phyloP scores from a whole-genome alignment of 2,797 vertebrate genomes.

The Selene dorsalis region DNA sequence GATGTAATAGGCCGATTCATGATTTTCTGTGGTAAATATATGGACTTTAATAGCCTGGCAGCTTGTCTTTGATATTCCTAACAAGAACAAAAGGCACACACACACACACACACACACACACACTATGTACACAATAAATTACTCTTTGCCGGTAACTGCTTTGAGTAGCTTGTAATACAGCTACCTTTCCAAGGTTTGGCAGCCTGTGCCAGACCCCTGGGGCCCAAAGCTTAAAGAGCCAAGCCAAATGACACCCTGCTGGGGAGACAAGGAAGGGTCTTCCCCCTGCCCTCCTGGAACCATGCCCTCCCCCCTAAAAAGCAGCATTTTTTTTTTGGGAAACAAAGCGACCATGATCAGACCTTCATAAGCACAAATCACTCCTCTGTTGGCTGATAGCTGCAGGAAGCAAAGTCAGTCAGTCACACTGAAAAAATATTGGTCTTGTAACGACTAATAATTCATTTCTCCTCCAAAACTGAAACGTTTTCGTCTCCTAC shows the following conservation, averaged over 20 bases:
- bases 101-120: slow-evolving; percentile 23
- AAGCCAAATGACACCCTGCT: slow-evolving; percentile 73
- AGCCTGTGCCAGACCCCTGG: slow-evolving; percentile 54
- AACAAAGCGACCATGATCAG: slow-evolving; percentile 26
- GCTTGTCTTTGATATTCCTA: slow-evolving; percentile 53
- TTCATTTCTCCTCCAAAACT: neutral
- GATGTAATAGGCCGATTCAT: neutral
- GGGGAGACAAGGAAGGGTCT: slow-evolving; percentile 52
- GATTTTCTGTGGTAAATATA: slow-evolving; percentile 21
- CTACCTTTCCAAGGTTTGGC: slow-evolving; percentile 65
- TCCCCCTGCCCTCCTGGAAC: slow-evolving; percentile 23
- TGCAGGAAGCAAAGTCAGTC: neutral
- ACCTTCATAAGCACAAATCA: slow-evolving; percentile 15
- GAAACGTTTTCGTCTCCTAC: neutral
- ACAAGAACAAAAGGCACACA: slow-evolving; percentile 34
- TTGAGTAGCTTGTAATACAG: slow-evolving; percentile 47
- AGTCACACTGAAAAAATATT: slow-evolving; percentile 11
- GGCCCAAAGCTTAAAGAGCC: slow-evolving; percentile 62
- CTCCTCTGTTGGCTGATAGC: slow-evolving; percentile 6
- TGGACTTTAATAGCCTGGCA: slow-evolving; percentile 15
- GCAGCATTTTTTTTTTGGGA: neutral
- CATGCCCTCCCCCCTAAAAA: slow-evolving; percentile 16
- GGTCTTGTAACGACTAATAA: neutral
- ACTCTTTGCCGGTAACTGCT: slow-evolving; percentile 5
- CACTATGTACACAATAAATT: slow-evolving; percentile 24